A percentile compares a stretch with the other conserved stretches of the same genome.
These are phyloP conservation scores for Cyanocitta stelleri DNA, from an alignment of 2,113 vertebrate species.

Conservation along the genomic window DNA sequence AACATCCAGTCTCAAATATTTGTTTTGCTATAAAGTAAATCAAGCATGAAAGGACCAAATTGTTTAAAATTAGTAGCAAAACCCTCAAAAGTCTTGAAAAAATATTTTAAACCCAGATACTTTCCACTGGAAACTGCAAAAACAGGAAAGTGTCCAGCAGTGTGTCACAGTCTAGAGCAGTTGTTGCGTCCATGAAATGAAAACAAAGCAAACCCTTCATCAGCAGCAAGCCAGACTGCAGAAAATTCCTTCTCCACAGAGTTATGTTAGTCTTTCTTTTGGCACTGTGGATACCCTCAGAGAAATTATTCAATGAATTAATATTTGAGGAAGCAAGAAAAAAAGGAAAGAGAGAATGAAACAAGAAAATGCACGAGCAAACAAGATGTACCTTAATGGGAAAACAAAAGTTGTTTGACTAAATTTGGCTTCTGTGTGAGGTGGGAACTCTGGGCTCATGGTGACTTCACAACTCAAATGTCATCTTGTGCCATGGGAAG, in stretches of 20 bases:
- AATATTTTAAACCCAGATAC: neutral
- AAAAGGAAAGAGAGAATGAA: neutral
- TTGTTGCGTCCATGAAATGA: fast-evolving
- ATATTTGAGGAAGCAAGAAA: conserved; percentile 4
- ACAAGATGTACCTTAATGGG: neutral
- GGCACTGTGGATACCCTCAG: neutral
- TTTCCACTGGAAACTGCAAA: neutral
- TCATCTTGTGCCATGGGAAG: neutral
- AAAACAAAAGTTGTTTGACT: neutral
- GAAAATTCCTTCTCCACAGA: neutral
- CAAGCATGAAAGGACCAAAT: neutral
- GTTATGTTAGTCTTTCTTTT: neutral
- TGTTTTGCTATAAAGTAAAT: neutral
- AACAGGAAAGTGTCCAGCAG: neutral
- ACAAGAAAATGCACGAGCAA: neutral
- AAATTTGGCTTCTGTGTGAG: neutral
- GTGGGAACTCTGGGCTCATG: neutral
- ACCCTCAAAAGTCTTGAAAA: neutral
- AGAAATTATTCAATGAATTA: neutral
- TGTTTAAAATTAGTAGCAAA: neutral
- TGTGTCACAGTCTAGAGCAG: neutral
- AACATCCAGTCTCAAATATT: neutral
- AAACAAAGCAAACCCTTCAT: neutral
- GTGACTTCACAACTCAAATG: neutral
- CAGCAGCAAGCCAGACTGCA: neutral